A percentile compares a stretch with the other conserved stretches of the same genome.
phyloP scores from a whole-genome alignment of 2,888 invertebrate species.

The Euplagia quadripunctaria region DNA sequence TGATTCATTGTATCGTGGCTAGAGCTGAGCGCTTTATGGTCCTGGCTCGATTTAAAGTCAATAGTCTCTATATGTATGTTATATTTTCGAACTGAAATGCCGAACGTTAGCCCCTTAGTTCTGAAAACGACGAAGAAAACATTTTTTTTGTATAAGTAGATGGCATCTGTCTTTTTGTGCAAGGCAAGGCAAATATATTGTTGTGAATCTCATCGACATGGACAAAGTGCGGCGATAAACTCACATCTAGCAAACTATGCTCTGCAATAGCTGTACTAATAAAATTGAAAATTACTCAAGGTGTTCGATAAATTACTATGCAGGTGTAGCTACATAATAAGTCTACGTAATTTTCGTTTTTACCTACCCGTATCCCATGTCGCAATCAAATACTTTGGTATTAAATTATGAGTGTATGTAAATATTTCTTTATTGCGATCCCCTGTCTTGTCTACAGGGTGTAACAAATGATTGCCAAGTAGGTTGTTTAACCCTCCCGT shows the following conservation, averaged over 20 bases:
- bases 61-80: no score
- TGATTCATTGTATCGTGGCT: background rate
- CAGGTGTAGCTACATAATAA: background rate
- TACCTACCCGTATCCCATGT: background rate
- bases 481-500: slow-evolving; percentile 81
- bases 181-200: no score
- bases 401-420: slow-evolving; percentile 56
- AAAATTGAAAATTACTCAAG: background rate
- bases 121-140: no score
- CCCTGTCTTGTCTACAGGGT: slow-evolving; percentile 70
- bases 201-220: no score
- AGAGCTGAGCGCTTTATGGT: no score
- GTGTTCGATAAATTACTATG: slow-evolving; percentile 36
- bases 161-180: no score
- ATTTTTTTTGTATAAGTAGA: no score
- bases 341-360: slow-evolving; percentile 29
- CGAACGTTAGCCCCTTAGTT: no score
- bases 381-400: slow-evolving; percentile 39
- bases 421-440: slow-evolving; percentile 59
- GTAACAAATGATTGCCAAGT: slow-evolving; percentile 83
- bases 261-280: no score
- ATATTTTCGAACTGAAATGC: no score
- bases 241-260: background rate
- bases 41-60: no score
- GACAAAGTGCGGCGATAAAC: background rate